These are phyloP conservation scores for Aegotheles bennettii DNA, from an alignment of 2,113 vertebrate species.

Conservation along the genomic window DNA sequence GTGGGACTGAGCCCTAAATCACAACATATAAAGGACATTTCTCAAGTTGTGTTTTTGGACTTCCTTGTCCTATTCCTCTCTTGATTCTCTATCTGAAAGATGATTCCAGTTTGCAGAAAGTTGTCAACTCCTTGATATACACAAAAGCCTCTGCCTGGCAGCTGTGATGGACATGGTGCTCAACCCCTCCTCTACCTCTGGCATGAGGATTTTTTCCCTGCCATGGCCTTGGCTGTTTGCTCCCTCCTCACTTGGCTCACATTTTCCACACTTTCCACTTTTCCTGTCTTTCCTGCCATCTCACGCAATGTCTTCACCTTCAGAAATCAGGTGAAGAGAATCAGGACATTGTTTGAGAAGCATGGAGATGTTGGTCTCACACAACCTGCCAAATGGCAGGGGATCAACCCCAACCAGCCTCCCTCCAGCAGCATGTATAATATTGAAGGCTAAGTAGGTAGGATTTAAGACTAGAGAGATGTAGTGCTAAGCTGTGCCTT, in stretches of 20 bases:
- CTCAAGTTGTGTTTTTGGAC: background rate
- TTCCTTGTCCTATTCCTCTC: background rate
- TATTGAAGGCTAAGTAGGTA: background rate
- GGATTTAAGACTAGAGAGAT: background rate
- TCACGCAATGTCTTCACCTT: background rate
- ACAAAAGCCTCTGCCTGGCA: background rate
- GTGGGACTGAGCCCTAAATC: background rate
- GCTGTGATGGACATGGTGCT: background rate
- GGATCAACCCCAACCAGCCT: background rate
- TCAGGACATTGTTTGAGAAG: background rate
- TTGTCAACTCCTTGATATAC: background rate
- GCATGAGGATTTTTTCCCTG: background rate
- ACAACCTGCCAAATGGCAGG: accelerated
- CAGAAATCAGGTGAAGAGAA: background rate
- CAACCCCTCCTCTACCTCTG: background rate
- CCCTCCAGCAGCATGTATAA: background rate
- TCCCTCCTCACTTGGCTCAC: background rate
- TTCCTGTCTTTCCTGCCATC: background rate
- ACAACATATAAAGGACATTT: background rate
- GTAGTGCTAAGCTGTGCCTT: background rate
- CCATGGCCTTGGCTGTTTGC: background rate
- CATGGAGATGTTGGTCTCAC: background rate
- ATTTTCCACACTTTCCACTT: background rate
- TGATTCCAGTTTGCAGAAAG: background rate
- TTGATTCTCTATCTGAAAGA: background rate